Evolutionary conservation across 2,797 vertebrate species (phyloP).

Genomic region (Enteromius afrohamiltoni): DNA sequence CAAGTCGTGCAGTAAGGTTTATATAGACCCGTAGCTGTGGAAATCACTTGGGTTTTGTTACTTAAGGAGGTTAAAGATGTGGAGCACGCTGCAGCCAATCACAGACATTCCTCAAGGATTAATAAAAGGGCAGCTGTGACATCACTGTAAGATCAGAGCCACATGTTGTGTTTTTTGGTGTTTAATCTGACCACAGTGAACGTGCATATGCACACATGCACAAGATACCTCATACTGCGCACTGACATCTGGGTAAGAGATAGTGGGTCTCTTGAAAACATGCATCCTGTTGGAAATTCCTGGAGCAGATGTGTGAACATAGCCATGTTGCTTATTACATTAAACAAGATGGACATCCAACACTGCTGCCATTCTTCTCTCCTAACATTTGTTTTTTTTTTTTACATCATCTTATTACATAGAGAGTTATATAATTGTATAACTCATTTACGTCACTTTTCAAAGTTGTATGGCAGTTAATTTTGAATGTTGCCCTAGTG

Average conservation of each 20-base stretch:
- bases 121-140: constrained; percentile 69
- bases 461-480: neutral
- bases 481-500: neutral
- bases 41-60: constrained; percentile 32
- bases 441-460: neutral
- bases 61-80: constrained; percentile 42
- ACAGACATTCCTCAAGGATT: constrained; percentile 67
- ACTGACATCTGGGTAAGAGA: constrained; percentile 49
- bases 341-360: neutral
- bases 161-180: constrained; percentile 58
- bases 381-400: constrained; percentile 17
- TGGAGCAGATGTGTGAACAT: constrained; percentile 27
- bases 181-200: constrained; percentile 38
- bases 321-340: neutral
- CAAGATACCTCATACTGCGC: constrained; percentile 18
- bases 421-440: constrained; percentile 2
- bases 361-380: neutral
- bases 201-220: constrained; percentile 28
- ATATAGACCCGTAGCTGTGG: constrained; percentile 25
- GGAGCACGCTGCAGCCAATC: constrained; percentile 50
- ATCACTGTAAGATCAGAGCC: constrained; percentile 72
- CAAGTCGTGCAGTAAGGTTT: constrained; percentile 13
- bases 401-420: neutral
- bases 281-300: constrained; percentile 38
- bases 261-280: constrained; percentile 34